phyloP scores from a whole-genome alignment of 2,113 vertebrate genomes.

The Eurystomus gularis region DNA sequence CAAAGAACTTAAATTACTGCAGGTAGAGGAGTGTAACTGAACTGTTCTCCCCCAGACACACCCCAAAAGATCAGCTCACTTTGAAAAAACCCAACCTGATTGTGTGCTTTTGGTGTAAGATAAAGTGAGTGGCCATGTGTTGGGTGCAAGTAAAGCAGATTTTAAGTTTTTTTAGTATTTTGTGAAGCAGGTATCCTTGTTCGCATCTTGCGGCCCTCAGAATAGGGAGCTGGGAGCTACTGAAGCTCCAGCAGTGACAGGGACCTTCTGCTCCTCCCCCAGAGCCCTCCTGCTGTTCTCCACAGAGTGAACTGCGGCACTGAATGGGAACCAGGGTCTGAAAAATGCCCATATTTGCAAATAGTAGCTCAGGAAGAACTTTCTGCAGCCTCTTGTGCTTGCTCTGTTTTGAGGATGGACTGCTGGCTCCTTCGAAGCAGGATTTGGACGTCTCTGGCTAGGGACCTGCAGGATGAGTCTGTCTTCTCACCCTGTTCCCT shows the following conservation, averaged over 20 bases:
- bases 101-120: neutral
- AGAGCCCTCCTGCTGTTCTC: neutral
- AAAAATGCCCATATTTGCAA: neutral
- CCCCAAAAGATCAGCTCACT: fast-evolving
- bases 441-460: neutral
- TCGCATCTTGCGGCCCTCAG: neutral
- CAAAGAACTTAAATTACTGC: neutral
- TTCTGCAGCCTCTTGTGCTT: neutral
- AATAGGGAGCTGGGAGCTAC: neutral
- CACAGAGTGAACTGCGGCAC: neutral
- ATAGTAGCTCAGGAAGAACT: neutral
- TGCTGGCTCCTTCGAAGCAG: neutral
- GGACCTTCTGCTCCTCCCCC: neutral
- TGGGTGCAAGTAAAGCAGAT: neutral
- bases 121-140: neutral
- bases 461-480: neutral
- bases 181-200: neutral
- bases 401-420: neutral
- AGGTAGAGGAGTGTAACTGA: neutral
- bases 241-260: neutral
- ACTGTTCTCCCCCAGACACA: neutral
- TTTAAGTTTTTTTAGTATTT: neutral
- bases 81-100: fast-evolving
- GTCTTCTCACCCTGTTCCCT: neutral
- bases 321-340: neutral